Conservation (phyloP, 37 sponge, comb jelly and placozoan genomes). For the Geodia barretti region DNA sequence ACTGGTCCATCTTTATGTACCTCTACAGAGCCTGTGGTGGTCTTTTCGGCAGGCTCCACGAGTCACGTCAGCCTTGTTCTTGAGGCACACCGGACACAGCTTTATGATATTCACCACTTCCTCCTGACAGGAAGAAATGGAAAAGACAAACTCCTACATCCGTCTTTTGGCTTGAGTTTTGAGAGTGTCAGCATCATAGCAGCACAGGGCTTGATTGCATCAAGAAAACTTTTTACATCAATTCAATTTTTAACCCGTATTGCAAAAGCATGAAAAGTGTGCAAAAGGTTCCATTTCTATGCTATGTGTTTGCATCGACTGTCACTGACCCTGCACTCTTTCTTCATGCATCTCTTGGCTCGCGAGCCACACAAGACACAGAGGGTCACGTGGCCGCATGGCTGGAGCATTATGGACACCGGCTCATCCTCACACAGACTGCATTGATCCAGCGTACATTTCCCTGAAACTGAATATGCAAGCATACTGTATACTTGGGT, state of each 20-base stretch:
- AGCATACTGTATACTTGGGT: no score
- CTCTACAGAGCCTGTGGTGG: neutral
- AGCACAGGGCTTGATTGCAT: no score
- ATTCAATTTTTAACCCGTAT: no score
- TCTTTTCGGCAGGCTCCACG: neutral
- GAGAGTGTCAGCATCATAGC: no score
- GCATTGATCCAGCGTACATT: conserved; percentile 9
- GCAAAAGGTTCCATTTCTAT: no score
- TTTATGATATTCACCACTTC: neutral
- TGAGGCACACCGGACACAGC: neutral
- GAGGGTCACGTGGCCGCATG: conserved; percentile 68
- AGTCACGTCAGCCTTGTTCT: neutral
- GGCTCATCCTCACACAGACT: conserved; percentile 54
- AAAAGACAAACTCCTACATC: no score
- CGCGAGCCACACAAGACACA: conserved; percentile 45
- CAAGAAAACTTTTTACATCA: no score
- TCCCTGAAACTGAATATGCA: neutral
- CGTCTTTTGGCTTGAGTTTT: no score
- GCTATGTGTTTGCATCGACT: no score
- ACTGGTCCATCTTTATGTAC: no score
- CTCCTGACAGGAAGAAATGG: no score
- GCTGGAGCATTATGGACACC: conserved; percentile 40
- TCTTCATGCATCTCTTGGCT: conserved; percentile 69
- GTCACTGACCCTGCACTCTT: conserved; percentile 60
- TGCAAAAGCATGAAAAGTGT: no score